Evolutionary conservation across 2,797 vertebrate species (phyloP), one percentile per base, ranked within the genome.

Genomic region (Columba guinea): DNA sequence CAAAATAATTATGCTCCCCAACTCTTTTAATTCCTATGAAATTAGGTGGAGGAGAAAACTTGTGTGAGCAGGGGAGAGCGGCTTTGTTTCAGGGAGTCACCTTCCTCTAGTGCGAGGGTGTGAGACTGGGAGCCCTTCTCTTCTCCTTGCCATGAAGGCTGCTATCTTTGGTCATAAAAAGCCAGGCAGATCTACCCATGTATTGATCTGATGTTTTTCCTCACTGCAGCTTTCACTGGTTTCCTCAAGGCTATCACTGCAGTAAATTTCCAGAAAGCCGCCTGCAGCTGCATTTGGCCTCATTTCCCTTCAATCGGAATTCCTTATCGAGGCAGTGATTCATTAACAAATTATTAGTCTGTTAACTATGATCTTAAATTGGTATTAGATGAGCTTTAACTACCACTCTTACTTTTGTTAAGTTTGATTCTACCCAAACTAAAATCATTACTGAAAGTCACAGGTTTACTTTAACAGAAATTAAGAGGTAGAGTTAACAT

Each of bases 401-500:
- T 48, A 17, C 15, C 9, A 44, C 15, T 46, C 34, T 35, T 82
- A 28, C 6, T 82, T 91, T 65, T 76, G n/a, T 65, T 79, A 87
- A 46, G 2, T 6, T 73, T 0, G 4, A 30, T 85, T 63, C 46
- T 83, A 30, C 10, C 24, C 51, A 92, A 90, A 84, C 17, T 34
- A 55, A 84, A 93, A 52, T 55, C 0, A 1, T 37, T 73, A 46
- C 48, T 77, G 60, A 83, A 90, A 90, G 20, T 90, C 74, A 93
- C 15, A 41, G 5, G 52, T 69, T 84, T 90, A 59, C 80, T 87
- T 88, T 18, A 87, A 52, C 59, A 96, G 88, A 90, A 95, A 90
- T 87, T 92, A 79, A 56, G 80, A 94, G 53, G 83, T 91, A 91
- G 84, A 84, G 15, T 88, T 92, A 95, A 91, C 39, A 84, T 89